Conservation (phyloP, 2,888 invertebrate genomes). For the Caenorhabditis sp. region DNA sequence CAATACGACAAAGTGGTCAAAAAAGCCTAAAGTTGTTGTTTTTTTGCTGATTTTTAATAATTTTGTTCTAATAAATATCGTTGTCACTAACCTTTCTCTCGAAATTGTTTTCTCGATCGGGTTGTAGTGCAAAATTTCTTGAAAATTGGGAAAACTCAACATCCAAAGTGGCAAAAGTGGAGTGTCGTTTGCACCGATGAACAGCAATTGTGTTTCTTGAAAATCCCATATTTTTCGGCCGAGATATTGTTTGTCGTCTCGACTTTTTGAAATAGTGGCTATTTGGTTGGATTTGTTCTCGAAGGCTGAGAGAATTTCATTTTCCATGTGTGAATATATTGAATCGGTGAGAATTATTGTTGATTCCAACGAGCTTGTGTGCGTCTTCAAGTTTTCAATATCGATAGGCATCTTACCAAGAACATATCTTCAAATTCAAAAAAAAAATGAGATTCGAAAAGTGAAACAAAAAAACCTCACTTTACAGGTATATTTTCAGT, state of each 20-base stretch:
- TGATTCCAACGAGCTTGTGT: conserved; percentile 10
- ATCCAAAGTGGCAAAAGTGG: conserved; percentile 64
- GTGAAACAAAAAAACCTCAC: conserved; percentile 46
- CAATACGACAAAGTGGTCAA: conserved; percentile 28
- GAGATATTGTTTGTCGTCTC: conserved; percentile 11
- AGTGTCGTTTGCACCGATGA: conserved; percentile 56
- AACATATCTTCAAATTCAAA: conserved; percentile 52
- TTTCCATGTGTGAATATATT: conserved; percentile 11
- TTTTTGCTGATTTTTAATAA: background rate
- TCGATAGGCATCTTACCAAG: conserved; percentile 40
- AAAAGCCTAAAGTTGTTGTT: conserved; percentile 4
- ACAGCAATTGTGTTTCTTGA: conserved; percentile 44
- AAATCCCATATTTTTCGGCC: conserved; percentile 15
- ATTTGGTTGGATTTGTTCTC: background rate
- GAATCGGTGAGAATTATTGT: conserved; percentile 36
- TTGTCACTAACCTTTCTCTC: conserved; percentile 21
- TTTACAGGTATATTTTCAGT: conserved; percentile 80
- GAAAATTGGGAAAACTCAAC: conserved; percentile 56
- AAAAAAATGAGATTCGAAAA: background rate
- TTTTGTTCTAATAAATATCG: conserved; percentile 12
- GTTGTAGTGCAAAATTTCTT: conserved; percentile 32
- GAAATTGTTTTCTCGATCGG: conserved; percentile 25
- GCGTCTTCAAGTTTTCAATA: conserved; percentile 9
- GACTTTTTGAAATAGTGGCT: background rate
- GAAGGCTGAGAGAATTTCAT: background rate